Evolutionary conservation across 2,113 vertebrate genomes (phyloP).

Genomic region (Theristicus caerulescens): DNA sequence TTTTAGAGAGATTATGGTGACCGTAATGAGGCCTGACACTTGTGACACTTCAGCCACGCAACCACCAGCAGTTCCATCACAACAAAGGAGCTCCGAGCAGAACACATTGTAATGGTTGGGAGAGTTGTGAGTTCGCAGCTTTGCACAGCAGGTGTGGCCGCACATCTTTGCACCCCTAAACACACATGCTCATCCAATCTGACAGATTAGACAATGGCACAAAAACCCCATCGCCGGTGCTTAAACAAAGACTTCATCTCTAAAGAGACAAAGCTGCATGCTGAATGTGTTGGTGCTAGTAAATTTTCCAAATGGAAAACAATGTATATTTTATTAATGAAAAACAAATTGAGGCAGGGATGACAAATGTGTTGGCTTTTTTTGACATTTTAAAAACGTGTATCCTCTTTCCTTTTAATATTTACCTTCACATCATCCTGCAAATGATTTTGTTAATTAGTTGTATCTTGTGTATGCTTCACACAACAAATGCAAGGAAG

Average conservation of each 20-base stretch:
- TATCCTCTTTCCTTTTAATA: conserved; percentile 68
- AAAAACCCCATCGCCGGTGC: conserved; percentile 71
- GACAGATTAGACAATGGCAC: conserved; percentile 89
- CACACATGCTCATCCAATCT: conserved; percentile 88
- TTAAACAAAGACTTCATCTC: conserved; percentile 83
- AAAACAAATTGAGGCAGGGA: conserved; percentile 61
- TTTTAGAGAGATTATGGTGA: conserved; percentile 78
- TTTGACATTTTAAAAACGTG: conserved; percentile 64
- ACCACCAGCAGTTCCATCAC: conserved; percentile 84
- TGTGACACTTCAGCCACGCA: conserved; percentile 87
- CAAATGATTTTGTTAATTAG: conserved; percentile 77
- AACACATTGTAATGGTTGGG: conserved; percentile 81
- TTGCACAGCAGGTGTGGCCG: conserved; percentile 91
- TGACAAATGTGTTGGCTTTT: conserved; percentile 43
- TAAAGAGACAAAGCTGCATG: conserved; percentile 69
- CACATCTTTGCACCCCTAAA: conserved; percentile 90
- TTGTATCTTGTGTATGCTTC: not conserved
- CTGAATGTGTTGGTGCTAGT: conserved; percentile 66
- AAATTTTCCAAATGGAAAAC: conserved; percentile 80
- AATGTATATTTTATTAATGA: conserved; percentile 76
- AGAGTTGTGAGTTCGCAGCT: conserved; percentile 84
- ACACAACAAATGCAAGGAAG: conserved; percentile 11
- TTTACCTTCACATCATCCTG: conserved; percentile 72
- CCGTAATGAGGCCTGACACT: conserved; percentile 89
- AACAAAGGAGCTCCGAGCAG: conserved; percentile 84